Evolutionary conservation across 2,113 vertebrate species (phyloP), one percentile per base, ranked within the genome.

Genomic region (Erpornis zantholeuca): DNA sequence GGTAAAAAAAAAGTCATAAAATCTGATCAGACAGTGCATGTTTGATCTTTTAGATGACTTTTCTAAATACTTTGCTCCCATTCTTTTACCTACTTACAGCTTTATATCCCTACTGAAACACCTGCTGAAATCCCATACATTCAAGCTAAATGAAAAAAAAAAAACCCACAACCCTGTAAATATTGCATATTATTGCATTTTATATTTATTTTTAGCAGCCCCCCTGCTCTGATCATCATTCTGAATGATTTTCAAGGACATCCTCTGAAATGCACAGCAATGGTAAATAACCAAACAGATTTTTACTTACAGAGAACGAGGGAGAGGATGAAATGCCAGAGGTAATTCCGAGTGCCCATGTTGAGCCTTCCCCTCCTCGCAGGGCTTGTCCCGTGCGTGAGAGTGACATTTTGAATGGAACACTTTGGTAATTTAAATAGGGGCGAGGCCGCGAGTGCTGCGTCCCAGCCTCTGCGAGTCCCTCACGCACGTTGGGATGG

Each of bases 251-350:
- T n/a, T 47, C 47, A 42, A 44, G 23, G 36, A 7, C 24, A 23
- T 68, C 15, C 14, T 57, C 42, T 54, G 27, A 76, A 76, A 72
- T 1, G 29, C 6, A 17, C 2, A 47, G 6, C 6, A 6, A 23
- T 7, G 2, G 18, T 12, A 81, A 78, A 66, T 20, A 86, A 70
- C 13, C 17, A 49, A 80, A 91, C 1, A 11, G 3, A 61, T 68
- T 82, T 91, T 66, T 70, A 97, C 97, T 97, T 76, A 97, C 97
- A 80, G 44, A 97, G 72, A 10, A 52, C 7, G 76, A 38, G 9
- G 7, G 25, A 60, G 49, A 97, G 70, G 82, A 73, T 11, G 14
- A 94, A 68, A 38, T 10, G 27, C 83, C 80, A 64, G 69, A 53
- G 40, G 68, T 54, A 72, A 42, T 29, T 93, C 94, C 59, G 36